A percentile compares a stretch with the other conserved stretches of the same genome.
Conservation (phyloP, 2,113 vertebrate genomes). For the Pao palembangensis region DNA sequence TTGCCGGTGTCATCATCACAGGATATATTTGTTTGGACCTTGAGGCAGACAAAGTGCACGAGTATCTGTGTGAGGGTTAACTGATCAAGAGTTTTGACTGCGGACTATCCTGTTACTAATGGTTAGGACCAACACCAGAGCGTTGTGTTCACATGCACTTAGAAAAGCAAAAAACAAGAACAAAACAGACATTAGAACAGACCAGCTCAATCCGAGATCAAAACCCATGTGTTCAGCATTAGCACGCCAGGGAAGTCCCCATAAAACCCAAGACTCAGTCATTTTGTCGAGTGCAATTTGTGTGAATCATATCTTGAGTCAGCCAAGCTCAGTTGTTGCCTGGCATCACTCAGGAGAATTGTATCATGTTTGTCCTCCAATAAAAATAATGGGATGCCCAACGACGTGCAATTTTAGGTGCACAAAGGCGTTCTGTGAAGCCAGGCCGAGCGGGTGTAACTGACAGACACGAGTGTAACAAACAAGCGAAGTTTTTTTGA, state of each 20-base stretch:
- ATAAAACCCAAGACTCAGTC: conserved; percentile 54
- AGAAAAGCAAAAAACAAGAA: conserved; percentile 4
- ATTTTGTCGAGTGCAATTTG: conserved; percentile 51
- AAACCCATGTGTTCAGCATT: conserved; percentile 26
- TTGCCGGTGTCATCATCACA: conserved; percentile 32
- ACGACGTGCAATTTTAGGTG: no score
- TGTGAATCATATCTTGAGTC: conserved; percentile 36
- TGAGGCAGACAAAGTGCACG: conserved; percentile 22
- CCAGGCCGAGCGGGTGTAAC: conserved; percentile 18
- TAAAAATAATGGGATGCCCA: conserved; percentile 22
- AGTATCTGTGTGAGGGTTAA: conserved; percentile 6
- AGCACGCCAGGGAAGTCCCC: conserved; percentile 35
- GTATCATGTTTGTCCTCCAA: conserved; percentile 10
- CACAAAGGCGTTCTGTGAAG: conserved; percentile 34
- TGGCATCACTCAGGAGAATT: conserved; percentile 27
- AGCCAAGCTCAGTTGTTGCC: conserved; percentile 36
- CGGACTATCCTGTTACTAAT: conserved; percentile 10
- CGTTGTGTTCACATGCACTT: background rate
- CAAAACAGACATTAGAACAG: conserved; percentile 3
- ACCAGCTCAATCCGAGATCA: conserved; percentile 33
- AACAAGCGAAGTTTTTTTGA: background rate
- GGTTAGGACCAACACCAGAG: conserved; percentile 5
- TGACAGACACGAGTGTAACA: conserved; percentile 7
- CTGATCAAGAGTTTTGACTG: conserved; percentile 27
- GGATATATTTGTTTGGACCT: conserved; percentile 30